Evolutionary conservation across 2,888 invertebrate species (phyloP).

Genomic region (Perdita meconis): DNA sequence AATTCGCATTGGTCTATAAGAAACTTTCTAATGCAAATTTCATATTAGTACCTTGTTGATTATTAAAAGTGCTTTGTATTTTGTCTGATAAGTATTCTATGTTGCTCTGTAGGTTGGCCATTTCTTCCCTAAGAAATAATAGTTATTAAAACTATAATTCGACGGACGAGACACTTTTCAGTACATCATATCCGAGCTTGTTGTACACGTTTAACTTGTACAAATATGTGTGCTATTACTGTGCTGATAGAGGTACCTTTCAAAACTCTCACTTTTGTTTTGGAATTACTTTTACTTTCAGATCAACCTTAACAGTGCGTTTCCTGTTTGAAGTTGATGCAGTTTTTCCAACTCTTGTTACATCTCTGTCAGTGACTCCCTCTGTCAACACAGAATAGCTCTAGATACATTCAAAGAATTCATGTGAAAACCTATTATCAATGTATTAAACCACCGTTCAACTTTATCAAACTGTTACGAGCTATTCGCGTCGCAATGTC

Average conservation of each 20-base stretch:
- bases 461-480: background rate
- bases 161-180: background rate
- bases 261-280: conserved; percentile 81
- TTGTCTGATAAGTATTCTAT: conserved; percentile 88
- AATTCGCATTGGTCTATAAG: too few relatives aligned
- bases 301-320: conserved; percentile 82
- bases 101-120: conserved; percentile 92
- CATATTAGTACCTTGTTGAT: conserved; percentile 75
- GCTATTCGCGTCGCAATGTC: background rate
- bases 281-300: conserved; percentile 82
- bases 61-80: conserved; percentile 75
- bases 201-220: conserved; percentile 40
- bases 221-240: conserved; percentile 73
- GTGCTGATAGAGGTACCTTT: conserved; percentile 80
- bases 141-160: conserved; percentile 5
- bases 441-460: background rate
- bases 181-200: too few relatives aligned
- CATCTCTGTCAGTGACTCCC: conserved; percentile 77
- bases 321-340: conserved; percentile 80
- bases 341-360: conserved; percentile 75
- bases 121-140: conserved; percentile 87
- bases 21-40: too few relatives aligned
- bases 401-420: conserved; percentile 45
- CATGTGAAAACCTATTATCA: conserved; percentile 72
- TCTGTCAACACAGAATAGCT: conserved; percentile 82